These are phyloP conservation scores for Drosophila nikananu DNA, from an alignment of 1,140 invertebrate genomes.

Conservation along the genomic window DNA sequence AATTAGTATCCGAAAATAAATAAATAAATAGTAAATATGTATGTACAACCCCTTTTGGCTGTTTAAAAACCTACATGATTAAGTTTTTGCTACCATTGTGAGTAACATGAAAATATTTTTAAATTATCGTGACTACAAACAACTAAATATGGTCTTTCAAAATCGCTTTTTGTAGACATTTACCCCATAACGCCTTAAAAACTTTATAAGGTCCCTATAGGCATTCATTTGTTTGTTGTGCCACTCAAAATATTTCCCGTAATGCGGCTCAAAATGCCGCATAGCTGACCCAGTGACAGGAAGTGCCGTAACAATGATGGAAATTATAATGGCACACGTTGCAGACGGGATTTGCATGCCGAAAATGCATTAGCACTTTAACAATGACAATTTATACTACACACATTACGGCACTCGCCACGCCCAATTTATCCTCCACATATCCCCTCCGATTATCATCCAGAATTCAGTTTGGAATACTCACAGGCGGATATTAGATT, in stretches of 20 bases:
- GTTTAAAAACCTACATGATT: slow-evolving; percentile 7
- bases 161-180: too few relatives aligned
- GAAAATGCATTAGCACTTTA: slow-evolving; percentile 80
- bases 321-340: slow-evolving; percentile 24
- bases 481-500: slow-evolving; percentile 71
- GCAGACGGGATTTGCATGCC: slow-evolving; percentile 67
- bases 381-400: slow-evolving; percentile 74
- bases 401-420: slow-evolving; percentile 30
- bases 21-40: slow-evolving; percentile 6
- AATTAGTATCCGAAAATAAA: neutral
- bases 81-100: neutral
- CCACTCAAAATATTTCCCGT: neutral
- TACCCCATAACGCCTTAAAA: neutral
- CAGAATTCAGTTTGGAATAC: slow-evolving; percentile 14
- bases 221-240: slow-evolving; percentile 2
- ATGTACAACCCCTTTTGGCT: slow-evolving; percentile 10
- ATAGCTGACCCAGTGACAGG: slow-evolving; percentile 14
- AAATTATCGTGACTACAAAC: neutral
- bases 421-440: neutral
- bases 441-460: neutral
- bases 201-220: neutral
- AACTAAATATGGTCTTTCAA: neutral
- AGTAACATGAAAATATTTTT: too few relatives aligned
- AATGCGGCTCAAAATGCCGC: slow-evolving; percentile 14
- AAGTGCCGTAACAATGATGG: neutral